These are phyloP conservation scores for Premnoplex brunnescens DNA, from an alignment of 2,797 vertebrate genomes.

Conservation along the genomic window DNA sequence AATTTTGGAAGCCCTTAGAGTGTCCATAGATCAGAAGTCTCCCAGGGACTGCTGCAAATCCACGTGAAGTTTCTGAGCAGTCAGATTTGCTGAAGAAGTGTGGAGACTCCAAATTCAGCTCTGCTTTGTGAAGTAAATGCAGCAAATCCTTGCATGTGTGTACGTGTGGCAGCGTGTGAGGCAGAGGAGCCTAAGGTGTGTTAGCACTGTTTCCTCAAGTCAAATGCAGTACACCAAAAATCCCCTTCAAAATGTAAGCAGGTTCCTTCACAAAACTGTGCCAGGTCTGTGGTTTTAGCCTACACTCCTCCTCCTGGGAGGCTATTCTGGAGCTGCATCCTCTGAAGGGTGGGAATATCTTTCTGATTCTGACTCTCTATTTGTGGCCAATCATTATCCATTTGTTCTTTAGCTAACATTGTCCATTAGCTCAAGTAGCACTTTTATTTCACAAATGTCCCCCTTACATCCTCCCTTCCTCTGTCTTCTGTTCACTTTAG, in stretches of 20 bases:
- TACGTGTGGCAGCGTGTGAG: rapidly evolving
- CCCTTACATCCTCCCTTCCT: background rate
- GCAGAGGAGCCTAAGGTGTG: background rate
- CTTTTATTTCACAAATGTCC: rapidly evolving
- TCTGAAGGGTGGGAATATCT: background rate
- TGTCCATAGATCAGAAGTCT: background rate
- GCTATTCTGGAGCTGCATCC: background rate
- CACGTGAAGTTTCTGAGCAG: background rate
- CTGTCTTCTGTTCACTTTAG: background rate
- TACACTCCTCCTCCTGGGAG: background rate
- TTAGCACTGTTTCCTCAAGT: background rate
- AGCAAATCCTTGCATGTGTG: background rate
- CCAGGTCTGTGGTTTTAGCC: background rate
- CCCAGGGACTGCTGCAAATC: background rate
- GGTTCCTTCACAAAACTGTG: background rate
- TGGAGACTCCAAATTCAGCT: background rate
- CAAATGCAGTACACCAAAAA: background rate
- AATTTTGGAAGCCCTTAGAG: background rate
- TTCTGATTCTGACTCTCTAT: background rate
- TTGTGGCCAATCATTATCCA: background rate
- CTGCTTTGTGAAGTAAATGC: background rate
- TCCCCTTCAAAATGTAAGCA: background rate
- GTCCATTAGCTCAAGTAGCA: background rate
- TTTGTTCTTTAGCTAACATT: background rate
- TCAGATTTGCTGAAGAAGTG: background rate